Base-by-base conservation (phyloP, 1,140 invertebrate genomes). In the Papilio glaucus region DNA sequence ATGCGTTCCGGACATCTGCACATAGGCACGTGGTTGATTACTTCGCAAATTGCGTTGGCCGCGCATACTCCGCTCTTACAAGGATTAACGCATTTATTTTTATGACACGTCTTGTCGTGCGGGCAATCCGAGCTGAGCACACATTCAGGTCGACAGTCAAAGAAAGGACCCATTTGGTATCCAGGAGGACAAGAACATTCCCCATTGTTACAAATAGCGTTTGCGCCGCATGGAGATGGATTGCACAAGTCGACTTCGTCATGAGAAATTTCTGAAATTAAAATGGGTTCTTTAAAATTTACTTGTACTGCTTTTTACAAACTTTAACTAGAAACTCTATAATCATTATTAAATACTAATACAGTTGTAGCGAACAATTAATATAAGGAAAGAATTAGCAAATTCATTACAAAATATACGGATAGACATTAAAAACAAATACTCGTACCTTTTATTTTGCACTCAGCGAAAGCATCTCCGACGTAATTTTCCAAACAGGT, bases 151-250 rank as follows among this genome's bases (percentile, higher is more conserved):
- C 93, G 90, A 84, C 95, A 96, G 78, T 93, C 94, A 63, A 90
- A 87, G 71, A 95, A 95, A 24, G 95, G 94, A 77, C 93, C 93
- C 26, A 95, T 95, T 45, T 95, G 91, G 80, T 94, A 95, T 83
- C 94, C 94, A 39, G 89, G 81, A 68, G 94, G 82, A 88, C 95
- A 96, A 15, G 95, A 94, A 79, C 96, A 97, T 61, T 95, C 94
- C n/a, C 95, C 95, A 63, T 95, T 93, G 45, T 94, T 87, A 85
- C 96, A 97, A 76, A 94, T 80, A 75, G 95, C 95, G 85, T 97
- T 96, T 8, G 95, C 93, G 70, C 96, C 96, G 85, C 96, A 97
- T 12, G 96, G 96, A 10, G 95, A 95, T 71, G 96, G 96, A 81
- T 94, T 89, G 79, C 96, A 97, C 18, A 95, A 95, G 80, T 96